These are phyloP conservation scores for Schizotus pectinicornis DNA, from an alignment of 2,888 invertebrate species.

Conservation along the genomic window DNA sequence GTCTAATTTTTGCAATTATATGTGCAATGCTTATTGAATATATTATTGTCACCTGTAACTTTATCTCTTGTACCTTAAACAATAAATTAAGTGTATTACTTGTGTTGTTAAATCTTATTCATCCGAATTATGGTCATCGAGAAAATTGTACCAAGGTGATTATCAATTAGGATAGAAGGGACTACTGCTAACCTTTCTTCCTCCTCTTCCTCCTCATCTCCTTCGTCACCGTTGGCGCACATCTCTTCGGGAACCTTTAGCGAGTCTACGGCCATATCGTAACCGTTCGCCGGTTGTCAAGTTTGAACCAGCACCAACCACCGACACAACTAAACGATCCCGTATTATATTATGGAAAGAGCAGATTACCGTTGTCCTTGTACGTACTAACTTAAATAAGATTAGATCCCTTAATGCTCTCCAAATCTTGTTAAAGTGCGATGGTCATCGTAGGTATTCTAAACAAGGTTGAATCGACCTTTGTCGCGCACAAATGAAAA, in stretches of 20 bases:
- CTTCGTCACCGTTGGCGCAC: conserved; percentile 8
- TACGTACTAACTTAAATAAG: conserved; percentile 32
- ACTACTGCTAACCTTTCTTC: conserved; percentile 14
- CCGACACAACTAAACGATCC: neutral
- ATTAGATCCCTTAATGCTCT: conserved; percentile 32
- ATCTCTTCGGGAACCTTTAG: conserved; percentile 13
- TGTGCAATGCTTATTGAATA: too few species aligned
- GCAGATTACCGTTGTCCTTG: conserved; percentile 30
- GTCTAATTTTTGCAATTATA: too few species aligned
- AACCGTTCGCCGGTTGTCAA: neutral
- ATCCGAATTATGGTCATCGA: neutral
- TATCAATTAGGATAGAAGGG: neutral
- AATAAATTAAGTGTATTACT: neutral
- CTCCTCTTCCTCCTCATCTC: conserved; percentile 4
- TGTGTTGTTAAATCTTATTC: neutral
- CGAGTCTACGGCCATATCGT: conserved; percentile 1
- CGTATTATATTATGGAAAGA: conserved; percentile 1
- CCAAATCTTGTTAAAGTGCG: conserved; percentile 35
- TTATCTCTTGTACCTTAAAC: neutral
- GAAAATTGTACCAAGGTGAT: neutral
- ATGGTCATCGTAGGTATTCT: conserved; percentile 29
- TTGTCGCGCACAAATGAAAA: neutral
- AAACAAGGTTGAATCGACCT: conserved; percentile 19
- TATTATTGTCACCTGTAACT: neutral
- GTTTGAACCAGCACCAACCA: neutral